Base-by-base conservation (phyloP, 2,113 vertebrate species). In the Ardeotis arabs region DNA sequence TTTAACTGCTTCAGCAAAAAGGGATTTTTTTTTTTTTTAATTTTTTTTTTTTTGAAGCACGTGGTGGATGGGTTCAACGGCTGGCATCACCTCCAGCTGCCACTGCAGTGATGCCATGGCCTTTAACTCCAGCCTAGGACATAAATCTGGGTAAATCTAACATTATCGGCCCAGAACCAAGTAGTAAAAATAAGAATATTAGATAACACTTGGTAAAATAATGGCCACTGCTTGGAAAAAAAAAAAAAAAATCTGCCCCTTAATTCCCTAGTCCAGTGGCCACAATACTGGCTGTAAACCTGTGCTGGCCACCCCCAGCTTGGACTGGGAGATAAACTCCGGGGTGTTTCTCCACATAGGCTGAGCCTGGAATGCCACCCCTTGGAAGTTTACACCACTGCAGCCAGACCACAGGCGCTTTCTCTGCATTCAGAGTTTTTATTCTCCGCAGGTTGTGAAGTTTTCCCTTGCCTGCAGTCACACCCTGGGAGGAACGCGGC, bases 291-390 rank as follows among this genome's bases (percentile, higher is more conserved):
- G 47, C 62, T 39, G 47, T 29, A 84, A 72, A 66, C 18, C 49
- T 60, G 33, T 0, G 1, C 50, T 13, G 24, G 22, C 50, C 24
- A 45, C 8, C 35, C 31, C 8, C 12, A 56, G 21, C 4, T 8
- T 8, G 19, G 14, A 72, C 10, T 39, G 37, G 49, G 64, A n/a
- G 83, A 37, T 4, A 19, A 70, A 5, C 28, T 89, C 24, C n/a
- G 2, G 5, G 25, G 23, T 31, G 5, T 59, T 84, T 39, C 63
- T 66, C 12, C 77, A 50, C 8, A 12, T 8, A 63, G n/a, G 31
- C 55, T 81, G 5, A 93, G 82, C 75, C 94, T 92, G 92, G 70
- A 82, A 87, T 95, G 96, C 93, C 95, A 91, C 93, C 93, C 70
- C 69, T 84, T 6, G 87, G 93, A 91, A 87, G 84, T 35, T 4